Conservation (phyloP, 2,888 invertebrate genomes). For the Scrobipalpa costella region DNA sequence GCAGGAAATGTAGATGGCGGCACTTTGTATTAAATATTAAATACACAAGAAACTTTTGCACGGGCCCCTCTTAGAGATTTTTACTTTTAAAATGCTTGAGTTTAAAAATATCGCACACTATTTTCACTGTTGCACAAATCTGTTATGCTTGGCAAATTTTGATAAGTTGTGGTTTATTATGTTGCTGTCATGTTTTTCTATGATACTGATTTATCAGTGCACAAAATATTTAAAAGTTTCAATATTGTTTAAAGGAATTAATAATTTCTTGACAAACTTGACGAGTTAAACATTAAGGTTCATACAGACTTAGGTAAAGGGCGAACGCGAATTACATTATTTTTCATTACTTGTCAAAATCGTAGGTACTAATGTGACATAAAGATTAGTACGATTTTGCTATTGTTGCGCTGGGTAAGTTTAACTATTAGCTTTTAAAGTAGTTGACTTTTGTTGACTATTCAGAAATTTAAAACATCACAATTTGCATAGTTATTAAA, state of each 20-base stretch:
- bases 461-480: too few species aligned
- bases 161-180: slow-evolving; percentile 3
- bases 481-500: too few species aligned
- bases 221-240: background rate
- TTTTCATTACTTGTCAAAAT: too few species aligned
- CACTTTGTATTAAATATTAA: background rate
- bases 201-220: background rate
- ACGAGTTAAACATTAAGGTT: background rate
- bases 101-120: slow-evolving; percentile 6
- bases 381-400: too few species aligned
- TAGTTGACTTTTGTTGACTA: too few species aligned
- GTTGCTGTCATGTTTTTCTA: background rate
- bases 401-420: too few species aligned
- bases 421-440: too few species aligned
- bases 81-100: background rate
- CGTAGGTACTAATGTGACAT: too few species aligned
- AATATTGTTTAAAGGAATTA: background rate
- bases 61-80: background rate
- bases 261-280: too few species aligned
- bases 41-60: background rate
- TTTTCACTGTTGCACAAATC: slow-evolving; percentile 24
- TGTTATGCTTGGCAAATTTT: background rate
- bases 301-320: background rate
- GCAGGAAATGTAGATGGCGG: background rate
- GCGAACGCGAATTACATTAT: background rate